These are phyloP conservation scores for Gymnocheta viridis DNA, from an alignment of 2,888 invertebrate genomes.

Conservation along the genomic window DNA sequence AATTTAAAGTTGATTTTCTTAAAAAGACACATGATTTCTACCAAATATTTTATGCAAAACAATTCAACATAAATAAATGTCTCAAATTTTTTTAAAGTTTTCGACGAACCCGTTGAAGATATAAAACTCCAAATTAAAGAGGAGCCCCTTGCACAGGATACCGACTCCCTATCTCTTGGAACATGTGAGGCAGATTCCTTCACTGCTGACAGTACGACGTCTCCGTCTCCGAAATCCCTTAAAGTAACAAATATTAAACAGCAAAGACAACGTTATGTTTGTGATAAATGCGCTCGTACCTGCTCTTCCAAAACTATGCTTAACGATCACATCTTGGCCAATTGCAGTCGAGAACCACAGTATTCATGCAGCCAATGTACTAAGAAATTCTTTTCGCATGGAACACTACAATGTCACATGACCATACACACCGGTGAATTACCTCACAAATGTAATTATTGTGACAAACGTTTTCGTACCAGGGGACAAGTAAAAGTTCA, in stretches of 20 bases:
- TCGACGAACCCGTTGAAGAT: slow-evolving; percentile 9
- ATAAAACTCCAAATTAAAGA: slow-evolving; percentile 34
- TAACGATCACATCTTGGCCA: slow-evolving; percentile 71
- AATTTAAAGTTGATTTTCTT: too few species aligned
- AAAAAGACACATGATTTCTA: too few species aligned
- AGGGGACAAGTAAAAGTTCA: slow-evolving; percentile 80
- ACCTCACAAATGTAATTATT: slow-evolving; percentile 78
- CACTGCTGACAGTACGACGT: background rate
- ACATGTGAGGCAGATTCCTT: slow-evolving; percentile 17
- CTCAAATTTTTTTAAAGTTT: background rate
- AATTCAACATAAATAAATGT: background rate
- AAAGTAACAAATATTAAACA: slow-evolving; percentile 27
- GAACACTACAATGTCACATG: slow-evolving; percentile 77
- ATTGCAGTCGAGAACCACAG: slow-evolving; percentile 72
- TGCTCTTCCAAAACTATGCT: slow-evolving; percentile 71
- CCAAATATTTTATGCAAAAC: too few species aligned
- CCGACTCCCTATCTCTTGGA: slow-evolving; percentile 23
- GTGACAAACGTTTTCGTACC: slow-evolving; percentile 79
- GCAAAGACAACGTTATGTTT: slow-evolving; percentile 58
- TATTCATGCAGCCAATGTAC: slow-evolving; percentile 74
- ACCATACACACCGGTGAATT: slow-evolving; percentile 79
- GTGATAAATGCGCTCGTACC: slow-evolving; percentile 72
- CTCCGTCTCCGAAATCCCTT: background rate
- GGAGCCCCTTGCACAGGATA: slow-evolving; percentile 24
- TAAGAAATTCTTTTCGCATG: slow-evolving; percentile 76